phyloP scores from a whole-genome alignment of 1,140 invertebrate genomes.

The Drosophila virilis region DNA sequence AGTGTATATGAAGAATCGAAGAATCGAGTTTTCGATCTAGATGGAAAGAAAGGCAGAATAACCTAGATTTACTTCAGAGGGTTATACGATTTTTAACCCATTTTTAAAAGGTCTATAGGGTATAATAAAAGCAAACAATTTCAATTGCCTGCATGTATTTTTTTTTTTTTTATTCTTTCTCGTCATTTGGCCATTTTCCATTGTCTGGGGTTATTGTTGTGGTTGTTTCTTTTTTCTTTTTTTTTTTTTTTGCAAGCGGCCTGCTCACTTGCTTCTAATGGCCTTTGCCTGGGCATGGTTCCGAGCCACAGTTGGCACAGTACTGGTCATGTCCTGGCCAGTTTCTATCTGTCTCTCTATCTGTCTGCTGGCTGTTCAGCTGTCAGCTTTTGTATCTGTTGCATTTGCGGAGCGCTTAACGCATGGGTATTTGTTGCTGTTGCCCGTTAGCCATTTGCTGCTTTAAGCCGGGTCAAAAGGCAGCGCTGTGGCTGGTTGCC shows the following conservation, averaged over 20 bases:
- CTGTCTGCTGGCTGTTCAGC: conserved; percentile 11
- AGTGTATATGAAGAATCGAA: too few species aligned
- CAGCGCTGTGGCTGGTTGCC: background rate
- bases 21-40: too few species aligned
- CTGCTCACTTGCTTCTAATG: conserved; percentile 42
- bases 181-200: conserved; percentile 8
- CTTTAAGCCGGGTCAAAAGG: background rate
- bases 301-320: background rate
- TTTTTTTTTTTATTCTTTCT: conserved; percentile 12
- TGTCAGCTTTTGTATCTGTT: conserved; percentile 46
- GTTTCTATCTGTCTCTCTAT: conserved; percentile 6
- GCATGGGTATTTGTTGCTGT: conserved; percentile 17
- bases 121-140: background rate
- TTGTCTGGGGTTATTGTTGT: conserved; percentile 32
- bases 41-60: too few species aligned
- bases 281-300: conserved; percentile 5
- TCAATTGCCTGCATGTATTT: conserved; percentile 3
- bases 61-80: too few species aligned
- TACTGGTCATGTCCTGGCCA: conserved; percentile 9
- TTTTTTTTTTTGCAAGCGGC: background rate
- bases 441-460: background rate
- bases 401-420: conserved; percentile 43
- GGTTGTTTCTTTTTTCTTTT: conserved; percentile 11
- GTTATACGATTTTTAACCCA: background rate
- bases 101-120: background rate